phyloP scores from a whole-genome alignment of 2,113 vertebrate species.

The Galeopterus variegatus region DNA sequence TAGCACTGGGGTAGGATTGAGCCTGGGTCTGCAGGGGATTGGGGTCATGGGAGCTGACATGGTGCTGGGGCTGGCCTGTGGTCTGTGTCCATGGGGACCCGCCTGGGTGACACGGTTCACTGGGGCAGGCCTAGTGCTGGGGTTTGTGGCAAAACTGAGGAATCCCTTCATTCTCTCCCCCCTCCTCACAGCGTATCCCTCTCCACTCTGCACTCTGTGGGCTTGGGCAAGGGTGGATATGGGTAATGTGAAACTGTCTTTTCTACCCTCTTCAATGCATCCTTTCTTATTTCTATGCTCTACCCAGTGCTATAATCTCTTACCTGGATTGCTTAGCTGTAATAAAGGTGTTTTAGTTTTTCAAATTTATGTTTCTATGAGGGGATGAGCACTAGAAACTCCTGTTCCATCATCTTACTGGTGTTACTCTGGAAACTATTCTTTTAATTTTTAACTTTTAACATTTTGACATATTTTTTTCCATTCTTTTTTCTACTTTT shows the following conservation, averaged over 20 bases:
- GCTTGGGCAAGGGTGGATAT: too few species aligned
- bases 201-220: not conserved
- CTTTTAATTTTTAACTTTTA: conserved; percentile 5
- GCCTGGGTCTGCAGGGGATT: too few species aligned
- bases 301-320: not conserved
- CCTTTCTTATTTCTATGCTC: not conserved
- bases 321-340: not conserved
- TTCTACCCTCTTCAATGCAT: not conserved
- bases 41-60: too few species aligned
- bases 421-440: not conserved
- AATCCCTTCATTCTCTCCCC: too few species aligned
- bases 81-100: not conserved
- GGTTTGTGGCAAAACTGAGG: too few species aligned
- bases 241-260: not conserved
- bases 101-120: not conserved
- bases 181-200: accelerated
- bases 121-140: not conserved
- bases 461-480: not conserved
- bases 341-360: not conserved
- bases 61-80: not conserved
- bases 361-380: not conserved
- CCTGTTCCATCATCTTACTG: not conserved
- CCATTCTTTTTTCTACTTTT: not conserved
- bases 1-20: too few species aligned
- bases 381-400: not conserved